Base-by-base conservation (phyloP, 2,888 invertebrate species). In the Noctua janthe region DNA sequence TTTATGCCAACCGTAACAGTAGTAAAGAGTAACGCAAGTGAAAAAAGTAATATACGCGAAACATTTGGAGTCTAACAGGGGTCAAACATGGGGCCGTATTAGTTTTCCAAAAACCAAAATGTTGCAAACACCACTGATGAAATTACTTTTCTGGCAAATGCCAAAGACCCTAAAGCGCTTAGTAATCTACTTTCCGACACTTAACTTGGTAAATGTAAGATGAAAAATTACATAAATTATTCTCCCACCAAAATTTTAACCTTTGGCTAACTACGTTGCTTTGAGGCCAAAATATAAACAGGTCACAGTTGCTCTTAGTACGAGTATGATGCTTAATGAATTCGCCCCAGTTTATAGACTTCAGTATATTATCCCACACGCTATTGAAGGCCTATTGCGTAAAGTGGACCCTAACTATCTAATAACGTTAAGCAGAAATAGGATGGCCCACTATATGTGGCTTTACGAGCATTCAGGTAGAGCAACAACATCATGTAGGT, bases 401-500 rank as follows among this genome's bases (percentile, higher is more conserved):
- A 78, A 87, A 81, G 75, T 79, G 84, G 76, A 64, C 76, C 74
- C 62, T 87, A 75, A 87, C 64, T 80, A 80, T 72, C 66, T 87
- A 76, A 79, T 87, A 79, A 78, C 70, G 67, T 87, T 84, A 78
- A 71, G 66, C 71, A 77, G 69, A 77, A 87, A 75, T 87, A 85
- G 75, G 78, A 76, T 87, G 74, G 47, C 35, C 62, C 70, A 59
- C 66, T 70, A 62, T 69, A 71, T 62, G 71, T 78, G 56, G 59
- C 51, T 79, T 81, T 73, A 84, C 43, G 67, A 78, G 64, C 69
- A 54, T 76, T 35, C 29, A 59, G 51, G 17, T 64, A 73, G 47
- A 70, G 35, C 71, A 67, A 74, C 47, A 59, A 66, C 69, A 67
- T 70, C 64, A 54, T 56, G 47, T 66, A 67, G 29, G 20, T 70